Percentiles rank a stretch among this genome's conserved stretches.
These are phyloP conservation scores for Seira musarum DNA, from an alignment of 2,888 invertebrate species.

Conservation along the genomic window DNA sequence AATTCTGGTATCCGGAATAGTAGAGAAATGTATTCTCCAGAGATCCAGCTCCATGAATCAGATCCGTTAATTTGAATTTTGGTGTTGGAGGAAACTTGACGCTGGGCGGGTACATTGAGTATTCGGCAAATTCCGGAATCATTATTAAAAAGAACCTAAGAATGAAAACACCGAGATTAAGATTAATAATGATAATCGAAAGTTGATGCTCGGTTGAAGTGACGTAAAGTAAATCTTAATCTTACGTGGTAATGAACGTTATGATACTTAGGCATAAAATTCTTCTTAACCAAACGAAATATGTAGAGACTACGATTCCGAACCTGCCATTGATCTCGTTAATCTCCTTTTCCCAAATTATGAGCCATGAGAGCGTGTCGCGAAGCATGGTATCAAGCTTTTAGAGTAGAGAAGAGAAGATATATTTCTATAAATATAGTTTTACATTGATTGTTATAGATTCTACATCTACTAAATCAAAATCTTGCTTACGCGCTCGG, in stretches of 20 bases:
- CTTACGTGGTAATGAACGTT: constrained; percentile 23
- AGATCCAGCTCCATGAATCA: constrained; percentile 28
- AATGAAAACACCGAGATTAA: not conserved
- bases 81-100: not conserved
- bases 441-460: too few relatives aligned
- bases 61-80: not conserved
- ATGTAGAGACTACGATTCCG: constrained; percentile 26
- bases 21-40: constrained; percentile 32
- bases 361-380: not conserved
- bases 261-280: constrained; percentile 25
- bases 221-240: too few relatives aligned
- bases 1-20: constrained; percentile 37
- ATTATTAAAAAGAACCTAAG: not conserved
- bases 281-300: constrained; percentile 45
- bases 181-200: not conserved
- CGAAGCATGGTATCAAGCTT: constrained; percentile 12
- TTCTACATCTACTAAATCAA: too few relatives aligned
- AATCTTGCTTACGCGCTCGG: too few relatives aligned
- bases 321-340: constrained; percentile 38
- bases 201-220: too few relatives aligned
- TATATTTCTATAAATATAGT: too few relatives aligned
- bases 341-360: constrained; percentile 43
- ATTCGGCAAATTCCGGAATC: not conserved
- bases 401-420: not conserved
- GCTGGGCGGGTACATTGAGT: not conserved